phyloP scores from a whole-genome alignment of 2,113 vertebrate genomes.

The Mormyrus lacerda region DNA sequence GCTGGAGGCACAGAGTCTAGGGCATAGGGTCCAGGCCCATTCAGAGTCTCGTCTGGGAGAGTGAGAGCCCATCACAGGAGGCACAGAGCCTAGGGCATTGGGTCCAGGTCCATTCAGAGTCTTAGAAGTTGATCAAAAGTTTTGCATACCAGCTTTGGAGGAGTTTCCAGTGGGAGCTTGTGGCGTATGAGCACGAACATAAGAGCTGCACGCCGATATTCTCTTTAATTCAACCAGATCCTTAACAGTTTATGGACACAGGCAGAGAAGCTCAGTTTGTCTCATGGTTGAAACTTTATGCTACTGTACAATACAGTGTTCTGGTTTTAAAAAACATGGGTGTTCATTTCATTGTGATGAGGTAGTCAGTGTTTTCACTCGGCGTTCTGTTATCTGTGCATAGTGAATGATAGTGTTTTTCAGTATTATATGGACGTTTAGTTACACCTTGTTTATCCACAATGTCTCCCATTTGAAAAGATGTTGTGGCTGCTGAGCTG shows the following conservation, averaged over 20 bases:
- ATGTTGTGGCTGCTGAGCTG: no score
- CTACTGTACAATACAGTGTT: not conserved
- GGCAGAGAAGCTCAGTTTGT: not conserved
- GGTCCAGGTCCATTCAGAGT: no score
- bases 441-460: not conserved
- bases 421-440: not conserved
- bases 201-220: not conserved
- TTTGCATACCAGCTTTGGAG: not conserved
- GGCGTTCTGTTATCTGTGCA: not conserved
- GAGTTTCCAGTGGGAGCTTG: not conserved
- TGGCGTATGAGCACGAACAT: not conserved
- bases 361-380: not conserved
- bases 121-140: constrained; percentile 19
- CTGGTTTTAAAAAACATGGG: not conserved
- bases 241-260: not conserved
- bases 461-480: not conserved
- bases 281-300: not conserved
- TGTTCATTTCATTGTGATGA: not conserved
- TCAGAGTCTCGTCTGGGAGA: constrained; percentile 76
- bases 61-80: constrained; percentile 50
- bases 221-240: not conserved
- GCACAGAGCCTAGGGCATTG: not conserved
- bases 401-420: not conserved
- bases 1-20: not conserved
- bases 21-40: not conserved